These are phyloP conservation scores for Petrosia ficiformis DNA, from an alignment of 37 sponge, comb jelly and placozoan genomes.

Conservation along the genomic window DNA sequence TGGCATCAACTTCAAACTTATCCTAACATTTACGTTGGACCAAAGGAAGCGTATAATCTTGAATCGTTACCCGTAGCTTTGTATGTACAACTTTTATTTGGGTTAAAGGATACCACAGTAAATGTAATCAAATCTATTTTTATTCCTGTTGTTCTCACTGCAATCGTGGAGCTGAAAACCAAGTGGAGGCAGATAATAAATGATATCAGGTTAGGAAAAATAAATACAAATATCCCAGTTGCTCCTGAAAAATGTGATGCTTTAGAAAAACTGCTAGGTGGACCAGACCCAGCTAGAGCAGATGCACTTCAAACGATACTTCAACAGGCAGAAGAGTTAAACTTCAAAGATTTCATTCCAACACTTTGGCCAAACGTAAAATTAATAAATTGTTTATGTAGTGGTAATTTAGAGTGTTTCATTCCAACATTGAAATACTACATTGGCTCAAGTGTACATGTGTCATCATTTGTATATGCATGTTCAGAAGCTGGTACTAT, in stretches of 20 bases:
- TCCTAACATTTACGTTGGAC: background rate
- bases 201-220: background rate
- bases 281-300: background rate
- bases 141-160: background rate
- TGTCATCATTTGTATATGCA: background rate
- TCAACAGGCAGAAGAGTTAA: background rate
- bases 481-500: background rate
- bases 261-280: background rate
- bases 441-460: background rate
- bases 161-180: background rate
- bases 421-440: background rate
- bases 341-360: background rate
- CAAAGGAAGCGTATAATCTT: background rate
- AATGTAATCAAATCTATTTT: background rate
- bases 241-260: background rate
- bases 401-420: background rate
- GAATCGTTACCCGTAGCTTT: background rate
- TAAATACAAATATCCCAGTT: background rate
- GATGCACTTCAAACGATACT: background rate
- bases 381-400: background rate
- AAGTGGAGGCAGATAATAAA: background rate
- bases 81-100: slow-evolving; percentile 1
- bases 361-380: background rate
- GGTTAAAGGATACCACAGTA: slow-evolving; percentile 1
- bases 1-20: background rate